These are phyloP conservation scores for Pterostichus madidus DNA, from an alignment of 2,888 invertebrate species.

Conservation along the genomic window DNA sequence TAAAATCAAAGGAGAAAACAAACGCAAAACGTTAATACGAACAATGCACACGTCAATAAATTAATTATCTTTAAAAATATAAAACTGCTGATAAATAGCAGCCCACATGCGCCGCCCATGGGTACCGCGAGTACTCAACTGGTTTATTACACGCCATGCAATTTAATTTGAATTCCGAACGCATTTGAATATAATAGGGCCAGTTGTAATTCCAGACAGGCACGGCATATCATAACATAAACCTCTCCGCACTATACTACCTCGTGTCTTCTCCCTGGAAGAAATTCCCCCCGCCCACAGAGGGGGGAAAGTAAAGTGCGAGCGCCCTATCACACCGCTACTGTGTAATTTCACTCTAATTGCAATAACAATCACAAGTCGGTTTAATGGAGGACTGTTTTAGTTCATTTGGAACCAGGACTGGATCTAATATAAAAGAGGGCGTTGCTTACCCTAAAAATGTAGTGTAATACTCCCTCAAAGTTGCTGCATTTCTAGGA, in stretches of 20 bases:
- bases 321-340: neutral
- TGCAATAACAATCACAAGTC: slow-evolving; percentile 6
- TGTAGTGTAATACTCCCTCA: no score
- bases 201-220: slow-evolving; percentile 64
- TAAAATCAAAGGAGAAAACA: neutral
- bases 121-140: slow-evolving; percentile 52
- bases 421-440: no score
- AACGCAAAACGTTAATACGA: neutral
- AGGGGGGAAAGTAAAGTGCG: neutral
- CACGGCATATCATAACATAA: slow-evolving; percentile 62
- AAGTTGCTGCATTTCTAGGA: no score
- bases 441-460: no score
- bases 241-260: slow-evolving; percentile 9
- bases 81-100: neutral
- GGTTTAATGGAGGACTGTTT: neutral
- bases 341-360: slow-evolving; percentile 48
- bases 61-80: neutral
- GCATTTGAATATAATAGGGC: slow-evolving; percentile 67
- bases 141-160: slow-evolving; percentile 69
- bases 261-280: neutral
- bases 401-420: neutral
- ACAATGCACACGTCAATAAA: slow-evolving; percentile 34
- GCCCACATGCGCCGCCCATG: slow-evolving; percentile 43
- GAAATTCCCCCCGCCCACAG: neutral
- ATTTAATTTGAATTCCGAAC: slow-evolving; percentile 69